A percentile compares a stretch with the other conserved stretches of the same genome.
Evolutionary conservation across 92 coral and sea anemone species (phyloP).

Genomic region (Porites evermanni): DNA sequence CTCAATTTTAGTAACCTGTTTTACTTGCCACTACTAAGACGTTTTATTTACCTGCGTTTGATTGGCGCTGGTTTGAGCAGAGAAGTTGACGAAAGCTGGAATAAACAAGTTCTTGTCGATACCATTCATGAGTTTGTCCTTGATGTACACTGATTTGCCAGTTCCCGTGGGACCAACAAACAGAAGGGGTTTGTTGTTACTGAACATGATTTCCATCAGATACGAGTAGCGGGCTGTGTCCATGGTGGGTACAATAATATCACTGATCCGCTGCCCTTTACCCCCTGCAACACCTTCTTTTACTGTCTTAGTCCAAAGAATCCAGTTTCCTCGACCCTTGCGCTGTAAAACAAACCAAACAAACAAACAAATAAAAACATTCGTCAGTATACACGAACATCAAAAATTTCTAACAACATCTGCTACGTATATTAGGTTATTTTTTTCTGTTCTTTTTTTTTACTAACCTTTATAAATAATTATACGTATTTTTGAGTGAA

Average conservation of each 20-base stretch:
- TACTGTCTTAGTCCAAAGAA: slow-evolving; percentile 95
- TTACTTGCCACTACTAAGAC: not conserved
- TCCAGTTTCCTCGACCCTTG: slow-evolving; percentile 95
- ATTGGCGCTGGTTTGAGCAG: slow-evolving; percentile 99
- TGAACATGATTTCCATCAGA: slow-evolving; percentile 94
- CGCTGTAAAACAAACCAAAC: slow-evolving; percentile 62
- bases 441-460: too few species aligned
- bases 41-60: slow-evolving; percentile 81
- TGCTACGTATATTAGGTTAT: too few species aligned
- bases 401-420: too few species aligned
- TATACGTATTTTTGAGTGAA: too few species aligned
- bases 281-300: slow-evolving; percentile 89
- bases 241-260: slow-evolving; percentile 98
- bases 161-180: slow-evolving; percentile 99
- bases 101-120: slow-evolving; percentile 80
- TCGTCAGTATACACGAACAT: not conserved
- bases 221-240: slow-evolving; percentile 98
- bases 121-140: slow-evolving; percentile 99
- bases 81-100: slow-evolving; percentile 98
- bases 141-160: slow-evolving; percentile 98
- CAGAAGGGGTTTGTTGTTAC: slow-evolving; percentile 91
- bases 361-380: too few species aligned
- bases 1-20: too few species aligned
- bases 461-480: too few species aligned
- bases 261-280: slow-evolving; percentile 91